Evolutionary conservation across 2,888 invertebrate genomes (phyloP).

Genomic region (Sicus ferrugineus): DNA sequence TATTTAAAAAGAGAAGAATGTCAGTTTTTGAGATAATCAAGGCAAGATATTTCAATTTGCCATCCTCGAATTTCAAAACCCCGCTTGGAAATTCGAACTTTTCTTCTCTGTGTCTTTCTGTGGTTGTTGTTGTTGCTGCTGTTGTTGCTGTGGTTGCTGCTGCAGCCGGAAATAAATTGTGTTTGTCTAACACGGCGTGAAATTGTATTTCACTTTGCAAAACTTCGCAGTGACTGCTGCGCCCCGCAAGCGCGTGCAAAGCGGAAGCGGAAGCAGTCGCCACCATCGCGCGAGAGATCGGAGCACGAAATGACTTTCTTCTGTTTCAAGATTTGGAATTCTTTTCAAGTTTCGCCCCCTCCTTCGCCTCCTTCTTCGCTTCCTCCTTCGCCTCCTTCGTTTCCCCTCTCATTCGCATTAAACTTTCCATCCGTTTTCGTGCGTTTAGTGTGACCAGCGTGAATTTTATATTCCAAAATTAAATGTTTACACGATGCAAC

Average conservation of each 20-base stretch:
- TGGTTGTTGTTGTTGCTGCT: constrained; percentile 1
- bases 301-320: constrained; percentile 29
- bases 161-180: constrained; percentile 24
- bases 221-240: constrained; percentile 20
- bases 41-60: background rate
- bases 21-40: background rate
- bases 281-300: constrained; percentile 12
- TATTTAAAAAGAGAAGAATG: background rate
- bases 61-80: background rate
- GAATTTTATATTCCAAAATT: too few species aligned
- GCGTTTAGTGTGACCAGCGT: background rate
- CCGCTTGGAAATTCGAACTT: constrained; percentile 10
- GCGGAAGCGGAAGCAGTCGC: constrained; percentile 22
- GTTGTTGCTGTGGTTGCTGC: constrained; percentile 4
- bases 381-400: background rate
- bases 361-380: background rate
- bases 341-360: constrained; percentile 18
- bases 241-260: background rate
- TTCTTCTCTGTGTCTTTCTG: constrained; percentile 15
- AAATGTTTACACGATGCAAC: too few species aligned
- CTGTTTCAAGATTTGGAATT: constrained; percentile 26
- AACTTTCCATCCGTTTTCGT: background rate
- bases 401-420: background rate
- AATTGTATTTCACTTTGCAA: constrained; percentile 60
- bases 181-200: constrained; percentile 61